Percentiles rank a stretch among this genome's conserved stretches.
These are phyloP conservation scores for Oryzias sinensis DNA, from an alignment of 2,797 vertebrate genomes.

Conservation along the genomic window DNA sequence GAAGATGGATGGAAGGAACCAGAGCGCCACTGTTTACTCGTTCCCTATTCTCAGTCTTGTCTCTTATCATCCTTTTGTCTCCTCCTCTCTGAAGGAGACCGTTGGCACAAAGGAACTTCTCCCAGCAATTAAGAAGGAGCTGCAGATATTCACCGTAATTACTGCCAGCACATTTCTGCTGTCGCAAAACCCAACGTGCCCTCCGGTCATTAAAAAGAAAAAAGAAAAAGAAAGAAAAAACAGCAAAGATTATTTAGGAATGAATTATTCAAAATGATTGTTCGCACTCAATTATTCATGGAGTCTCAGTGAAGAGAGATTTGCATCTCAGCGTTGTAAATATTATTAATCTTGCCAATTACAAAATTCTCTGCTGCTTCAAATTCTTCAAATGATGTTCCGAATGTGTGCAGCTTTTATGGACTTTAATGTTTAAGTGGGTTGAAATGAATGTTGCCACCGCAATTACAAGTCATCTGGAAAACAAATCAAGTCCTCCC, in stretches of 20 bases:
- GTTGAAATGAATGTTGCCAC: conserved; percentile 66
- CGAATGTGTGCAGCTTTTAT: conserved; percentile 63
- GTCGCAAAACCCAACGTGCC: conserved; percentile 78
- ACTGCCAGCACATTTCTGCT: conserved; percentile 72
- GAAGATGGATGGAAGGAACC: conserved; percentile 38
- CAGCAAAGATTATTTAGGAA: conserved; percentile 81
- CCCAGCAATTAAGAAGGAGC: conserved; percentile 76
- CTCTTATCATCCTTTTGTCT: conserved; percentile 33
- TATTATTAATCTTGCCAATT: conserved; percentile 83
- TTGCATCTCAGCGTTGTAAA: conserved; percentile 79
- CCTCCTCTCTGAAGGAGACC: conserved; percentile 58
- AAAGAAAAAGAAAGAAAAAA: conserved; percentile 13
- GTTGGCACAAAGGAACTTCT: conserved; percentile 74
- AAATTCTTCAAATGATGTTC: conserved; percentile 76
- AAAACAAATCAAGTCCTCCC: conserved; percentile 60
- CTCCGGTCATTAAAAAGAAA: conserved; percentile 78
- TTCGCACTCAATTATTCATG: conserved; percentile 82
- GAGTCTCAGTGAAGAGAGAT: conserved; percentile 71
- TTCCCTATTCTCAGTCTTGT: conserved; percentile 42
- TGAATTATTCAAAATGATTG: conserved; percentile 83
- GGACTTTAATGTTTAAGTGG: conserved; percentile 77
- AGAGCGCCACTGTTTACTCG: conserved; percentile 60
- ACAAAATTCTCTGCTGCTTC: conserved; percentile 77
- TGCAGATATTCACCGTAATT: conserved; percentile 75
- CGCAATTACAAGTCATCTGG: conserved; percentile 64